Evolutionary conservation across 2,888 invertebrate genomes (phyloP), one percentile per base, ranked within the genome.

Genomic region (Cremastobaeus sp.): DNA sequence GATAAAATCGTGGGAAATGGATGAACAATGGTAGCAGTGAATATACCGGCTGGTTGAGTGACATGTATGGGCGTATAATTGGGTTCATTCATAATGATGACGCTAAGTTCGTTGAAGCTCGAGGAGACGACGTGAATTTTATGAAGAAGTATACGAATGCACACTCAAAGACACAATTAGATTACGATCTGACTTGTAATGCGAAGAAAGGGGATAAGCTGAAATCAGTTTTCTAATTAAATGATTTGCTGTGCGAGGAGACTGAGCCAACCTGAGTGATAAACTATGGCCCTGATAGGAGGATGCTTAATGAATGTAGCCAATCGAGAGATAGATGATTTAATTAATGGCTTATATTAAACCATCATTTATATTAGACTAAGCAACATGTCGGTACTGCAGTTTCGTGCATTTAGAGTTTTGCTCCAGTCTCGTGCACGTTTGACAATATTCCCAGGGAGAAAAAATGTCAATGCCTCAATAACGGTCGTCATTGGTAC

Each of bases 1-100:
- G 60, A 69, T 60, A 54, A 69, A 60, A 60, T 69, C 39, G 47
- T 39, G 54, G 39, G 54, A 69, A 69, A 60, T 37, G 11, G 30
- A 15, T 17, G 32, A 69, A 69, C 60, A 69, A 69, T 47, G 60
- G 15, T 47, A 39, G 45, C 47, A 39, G 60, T 14, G 54, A 60
- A 60, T 60, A 45, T n/a, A n/a, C 37, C 52, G 11, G 3, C 45
- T 30, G 47, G 47, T 54, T 60, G 60, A 69, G 59, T 41, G 69
- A 54, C 60, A 69, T 60, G 60, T 60, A 54, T 69, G 54, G 32
- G 8, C 28, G 59, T 20, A 52, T 69, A 55, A 60, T 69, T 60
- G 52, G 45, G 45, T 59, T 68, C 68, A 59, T 68, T 68, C 52
- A 52, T 68, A 60, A 68, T 45, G 68, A 68, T 52, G 59, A 60